Evolutionary conservation across 2,888 invertebrate genomes (phyloP).

Genomic region (Patella depressa): DNA sequence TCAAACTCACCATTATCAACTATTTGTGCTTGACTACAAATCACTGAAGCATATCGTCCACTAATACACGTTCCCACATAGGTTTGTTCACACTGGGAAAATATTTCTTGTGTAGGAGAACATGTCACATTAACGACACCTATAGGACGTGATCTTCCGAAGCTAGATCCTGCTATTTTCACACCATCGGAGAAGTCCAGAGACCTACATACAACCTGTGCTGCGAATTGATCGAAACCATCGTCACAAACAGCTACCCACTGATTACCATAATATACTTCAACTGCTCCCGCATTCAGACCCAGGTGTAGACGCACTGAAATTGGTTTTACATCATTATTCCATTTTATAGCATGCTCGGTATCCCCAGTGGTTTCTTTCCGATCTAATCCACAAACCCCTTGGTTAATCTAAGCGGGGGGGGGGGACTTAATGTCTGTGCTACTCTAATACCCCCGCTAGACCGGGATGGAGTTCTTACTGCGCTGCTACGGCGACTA

Average conservation of each 20-base stretch:
- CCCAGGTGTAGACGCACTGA: constrained; percentile 50
- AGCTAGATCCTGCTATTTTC: constrained; percentile 43
- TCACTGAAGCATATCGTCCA: constrained; percentile 51
- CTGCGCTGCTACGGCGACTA: no score
- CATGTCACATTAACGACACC: constrained; percentile 73
- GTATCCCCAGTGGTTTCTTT: no score
- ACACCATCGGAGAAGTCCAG: constrained; percentile 49
- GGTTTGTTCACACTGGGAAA: constrained; percentile 41
- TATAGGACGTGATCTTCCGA: constrained; percentile 72
- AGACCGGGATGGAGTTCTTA: no score
- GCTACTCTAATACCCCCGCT: no score
- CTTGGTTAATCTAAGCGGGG: no score
- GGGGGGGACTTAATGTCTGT: no score
- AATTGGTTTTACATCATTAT: no score
- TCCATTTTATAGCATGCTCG: no score
- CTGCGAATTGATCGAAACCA: constrained; percentile 46
- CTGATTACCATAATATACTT: constrained; percentile 41
- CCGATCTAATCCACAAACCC: no score
- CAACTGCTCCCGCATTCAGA: constrained; percentile 54
- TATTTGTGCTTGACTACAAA: constrained; percentile 44
- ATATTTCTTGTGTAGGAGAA: constrained; percentile 39
- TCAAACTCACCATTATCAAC: constrained; percentile 41
- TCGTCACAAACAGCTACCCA: constrained; percentile 53
- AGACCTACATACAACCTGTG: constrained; percentile 38
- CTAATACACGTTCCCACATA: constrained; percentile 31